Conservation (phyloP, 2,113 vertebrate genomes). For the Hyperoodon ampullatus region DNA sequence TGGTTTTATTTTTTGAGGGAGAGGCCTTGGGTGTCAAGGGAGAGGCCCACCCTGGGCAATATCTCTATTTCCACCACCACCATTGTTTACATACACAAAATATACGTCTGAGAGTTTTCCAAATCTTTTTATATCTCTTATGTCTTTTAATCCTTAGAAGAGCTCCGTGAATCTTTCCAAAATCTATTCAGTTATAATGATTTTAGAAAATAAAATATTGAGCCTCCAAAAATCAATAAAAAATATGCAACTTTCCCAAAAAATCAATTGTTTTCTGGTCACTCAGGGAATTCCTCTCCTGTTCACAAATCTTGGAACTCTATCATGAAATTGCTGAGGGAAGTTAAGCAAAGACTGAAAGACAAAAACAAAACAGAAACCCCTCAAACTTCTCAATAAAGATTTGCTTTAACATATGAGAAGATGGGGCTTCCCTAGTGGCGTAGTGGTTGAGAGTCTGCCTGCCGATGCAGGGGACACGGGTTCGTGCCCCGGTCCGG, state of each 20-base stretch:
- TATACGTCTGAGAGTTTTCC: not conserved
- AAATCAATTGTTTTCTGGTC: not conserved
- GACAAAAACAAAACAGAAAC: not conserved
- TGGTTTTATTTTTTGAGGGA: not conserved
- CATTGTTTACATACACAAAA: not conserved
- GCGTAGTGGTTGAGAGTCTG: too few species aligned
- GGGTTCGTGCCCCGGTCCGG: too few species aligned
- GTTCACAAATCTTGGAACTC: not conserved
- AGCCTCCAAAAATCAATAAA: not conserved
- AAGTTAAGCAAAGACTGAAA: not conserved
- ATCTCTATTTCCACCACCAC: not conserved
- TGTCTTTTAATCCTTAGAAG: not conserved
- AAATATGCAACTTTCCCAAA: not conserved
- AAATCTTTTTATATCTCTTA: not conserved
- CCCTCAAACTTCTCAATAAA: not conserved
- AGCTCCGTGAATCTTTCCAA: slow-evolving; percentile 1
- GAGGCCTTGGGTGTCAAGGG: not conserved
- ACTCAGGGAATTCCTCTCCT: not conserved
- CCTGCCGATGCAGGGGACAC: too few species aligned
- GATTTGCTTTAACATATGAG: not conserved
- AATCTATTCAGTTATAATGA: not conserved
- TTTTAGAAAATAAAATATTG: slow-evolving; percentile 32
- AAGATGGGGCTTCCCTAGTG: not conserved
- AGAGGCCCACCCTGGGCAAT: not conserved
- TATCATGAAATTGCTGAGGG: not conserved